Percentiles rank a stretch among this genome's conserved stretches.
These are phyloP conservation scores for Lichenostomus cassidix DNA, from an alignment of 2,113 vertebrate species.

Conservation along the genomic window DNA sequence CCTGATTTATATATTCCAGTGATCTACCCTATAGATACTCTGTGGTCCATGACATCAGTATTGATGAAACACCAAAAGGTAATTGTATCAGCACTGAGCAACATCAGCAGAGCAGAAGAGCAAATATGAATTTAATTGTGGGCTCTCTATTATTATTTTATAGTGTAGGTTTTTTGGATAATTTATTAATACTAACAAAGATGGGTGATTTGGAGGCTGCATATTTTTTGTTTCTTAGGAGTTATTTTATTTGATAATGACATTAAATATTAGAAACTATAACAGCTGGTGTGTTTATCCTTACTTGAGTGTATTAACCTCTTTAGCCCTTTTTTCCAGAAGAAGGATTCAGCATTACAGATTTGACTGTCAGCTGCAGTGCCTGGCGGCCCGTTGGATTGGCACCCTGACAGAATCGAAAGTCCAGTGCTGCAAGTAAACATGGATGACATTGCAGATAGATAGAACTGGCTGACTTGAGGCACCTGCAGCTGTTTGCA, in stretches of 20 bases:
- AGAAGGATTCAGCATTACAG: conserved; percentile 82
- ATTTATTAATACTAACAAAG: conserved; percentile 66
- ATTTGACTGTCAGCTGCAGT: conserved; percentile 83
- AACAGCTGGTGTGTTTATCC: conserved; percentile 90
- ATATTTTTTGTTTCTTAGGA: conserved; percentile 67
- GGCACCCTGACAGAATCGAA: conserved; percentile 81
- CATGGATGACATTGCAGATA: conserved; percentile 78
- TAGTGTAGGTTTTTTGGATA: conserved; percentile 48
- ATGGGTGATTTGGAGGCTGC: conserved; percentile 18
- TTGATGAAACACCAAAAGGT: conserved; percentile 12
- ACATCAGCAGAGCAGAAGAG: conserved; percentile 13
- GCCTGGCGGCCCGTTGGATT: conserved; percentile 80
- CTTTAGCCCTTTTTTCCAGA: conserved; percentile 83
- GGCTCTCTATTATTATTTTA: conserved; percentile 36
- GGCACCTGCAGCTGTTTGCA: conserved; percentile 84
- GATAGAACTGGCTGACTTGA: conserved; percentile 78
- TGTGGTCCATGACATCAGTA: neutral
- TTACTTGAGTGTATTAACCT: conserved; percentile 90
- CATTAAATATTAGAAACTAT: conserved; percentile 85
- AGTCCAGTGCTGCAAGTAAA: conserved; percentile 84
- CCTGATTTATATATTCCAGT: neutral
- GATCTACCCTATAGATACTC: neutral
- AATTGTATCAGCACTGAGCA: neutral
- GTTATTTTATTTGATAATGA: conserved; percentile 81
- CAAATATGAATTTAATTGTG: conserved; percentile 54